These are phyloP conservation scores for Lindbergichthys nudifrons DNA, from an alignment of 2,797 vertebrate species.

Conservation along the genomic window DNA sequence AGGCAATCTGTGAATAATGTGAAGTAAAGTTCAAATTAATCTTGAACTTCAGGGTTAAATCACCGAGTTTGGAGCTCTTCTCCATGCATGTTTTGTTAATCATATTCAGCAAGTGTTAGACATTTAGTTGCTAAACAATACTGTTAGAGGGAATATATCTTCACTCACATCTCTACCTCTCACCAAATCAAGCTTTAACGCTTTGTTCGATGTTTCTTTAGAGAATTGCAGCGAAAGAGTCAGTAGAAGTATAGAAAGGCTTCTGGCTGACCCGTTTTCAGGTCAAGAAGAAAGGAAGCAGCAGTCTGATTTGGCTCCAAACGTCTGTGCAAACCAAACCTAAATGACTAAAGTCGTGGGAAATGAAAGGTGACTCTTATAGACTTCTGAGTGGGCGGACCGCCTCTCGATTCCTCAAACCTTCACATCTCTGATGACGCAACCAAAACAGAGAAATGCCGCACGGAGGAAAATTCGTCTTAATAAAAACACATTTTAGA, in stretches of 20 bases:
- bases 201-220: not conserved
- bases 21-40: not conserved
- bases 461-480: too few species aligned
- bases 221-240: not conserved
- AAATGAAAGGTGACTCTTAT: constrained; percentile 23
- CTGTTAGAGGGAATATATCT: too few species aligned
- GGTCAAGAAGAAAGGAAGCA: not conserved
- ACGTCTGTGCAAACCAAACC: not conserved
- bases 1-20: not conserved
- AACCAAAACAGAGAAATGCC: too few species aligned
- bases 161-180: not conserved
- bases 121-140: not conserved
- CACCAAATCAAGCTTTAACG: not conserved
- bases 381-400: too few species aligned
- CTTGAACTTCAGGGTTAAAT: not conserved
- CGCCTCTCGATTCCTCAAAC: too few species aligned
- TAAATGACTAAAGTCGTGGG: constrained; percentile 35
- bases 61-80: not conserved
- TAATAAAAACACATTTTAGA: too few species aligned
- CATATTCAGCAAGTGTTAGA: not conserved
- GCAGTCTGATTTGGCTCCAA: not conserved
- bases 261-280: not conserved
- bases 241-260: not conserved
- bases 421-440: too few species aligned
- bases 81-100: not conserved